Evolutionary conservation across 2,888 invertebrate genomes (phyloP).

Genomic region (Chrysopilus asiliformis): DNA sequence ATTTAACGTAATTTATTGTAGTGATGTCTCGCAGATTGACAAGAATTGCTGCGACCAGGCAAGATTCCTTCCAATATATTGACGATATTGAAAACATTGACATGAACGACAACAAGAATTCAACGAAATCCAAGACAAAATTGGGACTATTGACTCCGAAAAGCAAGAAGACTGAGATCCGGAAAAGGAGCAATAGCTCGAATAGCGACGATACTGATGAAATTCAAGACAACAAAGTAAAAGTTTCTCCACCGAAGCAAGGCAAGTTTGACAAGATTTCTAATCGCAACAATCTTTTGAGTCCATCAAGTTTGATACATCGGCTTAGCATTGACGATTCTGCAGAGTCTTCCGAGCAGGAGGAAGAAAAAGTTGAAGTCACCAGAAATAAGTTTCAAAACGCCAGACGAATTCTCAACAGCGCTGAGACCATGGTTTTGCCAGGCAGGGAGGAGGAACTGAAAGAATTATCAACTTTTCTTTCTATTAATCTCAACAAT

Average conservation of each 20-base stretch:
- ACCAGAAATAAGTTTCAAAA: constrained; percentile 30
- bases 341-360: constrained; percentile 6
- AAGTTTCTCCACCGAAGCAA: constrained; percentile 30
- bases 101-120: too few relatives aligned
- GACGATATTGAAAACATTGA: too few relatives aligned
- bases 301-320: constrained; percentile 28
- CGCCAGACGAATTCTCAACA: constrained; percentile 31
- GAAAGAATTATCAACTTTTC: constrained; percentile 50
- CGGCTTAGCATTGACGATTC: constrained; percentile 29
- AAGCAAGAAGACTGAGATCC: too few relatives aligned
- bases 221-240: not conserved
- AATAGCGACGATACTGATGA: too few relatives aligned
- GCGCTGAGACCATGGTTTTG: constrained; percentile 38
- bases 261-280: constrained; percentile 16
- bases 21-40: too few relatives aligned
- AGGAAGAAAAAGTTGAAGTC: constrained; percentile 6
- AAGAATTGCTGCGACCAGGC: too few relatives aligned
- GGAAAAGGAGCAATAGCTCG: too few relatives aligned
- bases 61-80: too few relatives aligned
- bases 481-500: constrained; percentile 49
- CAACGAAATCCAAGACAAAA: too few relatives aligned
- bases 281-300: too few relatives aligned
- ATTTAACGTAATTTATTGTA: too few relatives aligned
- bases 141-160: too few relatives aligned
- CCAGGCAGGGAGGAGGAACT: constrained; percentile 75